Evolutionary conservation across 1,140 invertebrate genomes (phyloP).

Genomic region (Bilobella aurantiaca): DNA sequence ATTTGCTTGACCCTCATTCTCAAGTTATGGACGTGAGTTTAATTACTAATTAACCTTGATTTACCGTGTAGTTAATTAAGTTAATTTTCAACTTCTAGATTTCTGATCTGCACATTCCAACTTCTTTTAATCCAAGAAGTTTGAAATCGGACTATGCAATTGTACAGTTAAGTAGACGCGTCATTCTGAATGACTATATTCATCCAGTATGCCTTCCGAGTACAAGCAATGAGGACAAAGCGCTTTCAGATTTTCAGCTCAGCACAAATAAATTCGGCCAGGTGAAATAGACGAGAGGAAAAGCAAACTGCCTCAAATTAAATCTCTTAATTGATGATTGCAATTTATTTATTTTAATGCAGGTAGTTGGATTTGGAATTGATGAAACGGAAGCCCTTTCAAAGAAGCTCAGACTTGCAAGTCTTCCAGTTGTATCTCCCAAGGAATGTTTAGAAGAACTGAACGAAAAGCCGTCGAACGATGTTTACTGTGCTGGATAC

Average conservation of each 20-base stretch:
- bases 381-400: background rate
- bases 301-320: too few relatives aligned
- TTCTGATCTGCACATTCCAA: conserved; percentile 1
- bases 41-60: background rate
- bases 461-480: background rate
- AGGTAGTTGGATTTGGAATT: conserved; percentile 15
- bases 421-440: conserved; percentile 5
- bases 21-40: conserved; percentile 15
- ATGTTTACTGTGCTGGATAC: conserved; percentile 16
- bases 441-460: conserved; percentile 5
- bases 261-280: too few relatives aligned
- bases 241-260: background rate
- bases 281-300: too few relatives aligned
- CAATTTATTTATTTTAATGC: background rate
- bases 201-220: conserved; percentile 39
- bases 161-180: conserved; percentile 39
- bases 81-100: background rate
- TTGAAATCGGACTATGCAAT: conserved; percentile 41
- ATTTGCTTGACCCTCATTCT: background rate
- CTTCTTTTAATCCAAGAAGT: conserved; percentile 10
- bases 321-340: background rate
- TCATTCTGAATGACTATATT: conserved; percentile 39
- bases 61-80: background rate
- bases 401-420: background rate
- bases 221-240: background rate